Evolutionary conservation across 2,888 invertebrate species (phyloP).

Genomic region (Nysson spinosus): DNA sequence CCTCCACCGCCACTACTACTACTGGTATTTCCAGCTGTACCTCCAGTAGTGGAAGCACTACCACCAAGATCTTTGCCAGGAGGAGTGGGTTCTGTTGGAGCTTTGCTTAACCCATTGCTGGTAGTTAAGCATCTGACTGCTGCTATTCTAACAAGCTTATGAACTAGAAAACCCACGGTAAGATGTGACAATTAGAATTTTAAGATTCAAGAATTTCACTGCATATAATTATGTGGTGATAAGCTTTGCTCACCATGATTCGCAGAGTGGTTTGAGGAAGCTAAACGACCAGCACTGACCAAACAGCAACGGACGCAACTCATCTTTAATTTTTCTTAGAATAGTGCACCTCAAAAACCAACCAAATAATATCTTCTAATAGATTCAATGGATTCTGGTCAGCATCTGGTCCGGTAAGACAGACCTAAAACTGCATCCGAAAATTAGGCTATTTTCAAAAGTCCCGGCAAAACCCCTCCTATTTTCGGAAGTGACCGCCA

Average conservation of each 20-base stretch:
- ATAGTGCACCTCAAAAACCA: too few relatives aligned
- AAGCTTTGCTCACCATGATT: slow-evolving; percentile 68
- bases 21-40: too few relatives aligned
- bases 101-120: slow-evolving; percentile 66
- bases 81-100: slow-evolving; percentile 71
- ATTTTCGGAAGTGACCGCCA: too few relatives aligned
- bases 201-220: background rate
- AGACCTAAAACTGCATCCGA: too few relatives aligned
- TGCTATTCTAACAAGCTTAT: slow-evolving; percentile 72
- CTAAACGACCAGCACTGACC: slow-evolving; percentile 72
- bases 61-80: slow-evolving; percentile 65
- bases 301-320: slow-evolving; percentile 75
- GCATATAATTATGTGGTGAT: background rate
- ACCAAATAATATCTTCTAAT: too few relatives aligned
- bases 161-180: slow-evolving; percentile 63
- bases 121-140: slow-evolving; percentile 68
- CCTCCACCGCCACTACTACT: slow-evolving; percentile 79
- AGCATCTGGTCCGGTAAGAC: too few relatives aligned
- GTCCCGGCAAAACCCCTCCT: too few relatives aligned
- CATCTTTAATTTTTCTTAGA: slow-evolving; percentile 59
- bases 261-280: slow-evolving; percentile 70
- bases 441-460: too few relatives aligned
- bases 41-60: slow-evolving; percentile 44
- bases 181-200: too few relatives aligned
- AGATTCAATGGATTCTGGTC: too few relatives aligned